Conservation (phyloP, 2,888 invertebrate species). For the Spilosoma lubricipeda region DNA sequence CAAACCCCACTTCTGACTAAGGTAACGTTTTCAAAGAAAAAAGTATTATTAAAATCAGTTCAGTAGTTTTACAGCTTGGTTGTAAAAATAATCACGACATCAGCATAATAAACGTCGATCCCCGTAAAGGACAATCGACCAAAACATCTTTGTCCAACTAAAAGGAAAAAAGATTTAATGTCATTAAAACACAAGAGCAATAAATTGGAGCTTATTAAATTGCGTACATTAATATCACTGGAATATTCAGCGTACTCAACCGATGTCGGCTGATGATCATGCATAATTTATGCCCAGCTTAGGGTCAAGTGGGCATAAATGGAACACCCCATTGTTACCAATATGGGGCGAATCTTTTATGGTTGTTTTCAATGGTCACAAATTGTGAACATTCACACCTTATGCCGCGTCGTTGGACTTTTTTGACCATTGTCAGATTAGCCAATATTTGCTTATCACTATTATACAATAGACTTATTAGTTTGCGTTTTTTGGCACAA, state of each 20-base stretch:
- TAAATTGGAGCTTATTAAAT: constrained; percentile 22
- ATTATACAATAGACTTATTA: constrained; percentile 68
- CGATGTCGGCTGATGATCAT: constrained; percentile 72
- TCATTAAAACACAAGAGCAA: constrained; percentile 11
- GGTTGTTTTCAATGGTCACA: constrained; percentile 66
- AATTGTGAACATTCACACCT: constrained; percentile 78
- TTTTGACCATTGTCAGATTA: constrained; percentile 48
- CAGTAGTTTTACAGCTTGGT: neutral
- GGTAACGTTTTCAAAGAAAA: neutral
- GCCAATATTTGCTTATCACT: constrained; percentile 63
- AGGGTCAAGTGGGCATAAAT: constrained; percentile 79
- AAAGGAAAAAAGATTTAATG: neutral
- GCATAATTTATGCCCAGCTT: constrained; percentile 82
- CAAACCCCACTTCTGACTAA: neutral
- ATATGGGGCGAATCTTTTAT: constrained; percentile 59
- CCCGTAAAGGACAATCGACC: neutral
- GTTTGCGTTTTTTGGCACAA: constrained; percentile 30
- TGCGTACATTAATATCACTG: constrained; percentile 13
- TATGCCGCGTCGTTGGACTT: constrained; percentile 72
- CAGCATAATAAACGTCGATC: neutral
- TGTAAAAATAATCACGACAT: neutral
- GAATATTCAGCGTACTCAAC: constrained; percentile 34
- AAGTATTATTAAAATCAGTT: neutral
- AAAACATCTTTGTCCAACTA: neutral
- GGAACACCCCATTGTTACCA: constrained; percentile 44